Conservation (phyloP, 2,113 vertebrate species). For the Pipra filicauda region DNA sequence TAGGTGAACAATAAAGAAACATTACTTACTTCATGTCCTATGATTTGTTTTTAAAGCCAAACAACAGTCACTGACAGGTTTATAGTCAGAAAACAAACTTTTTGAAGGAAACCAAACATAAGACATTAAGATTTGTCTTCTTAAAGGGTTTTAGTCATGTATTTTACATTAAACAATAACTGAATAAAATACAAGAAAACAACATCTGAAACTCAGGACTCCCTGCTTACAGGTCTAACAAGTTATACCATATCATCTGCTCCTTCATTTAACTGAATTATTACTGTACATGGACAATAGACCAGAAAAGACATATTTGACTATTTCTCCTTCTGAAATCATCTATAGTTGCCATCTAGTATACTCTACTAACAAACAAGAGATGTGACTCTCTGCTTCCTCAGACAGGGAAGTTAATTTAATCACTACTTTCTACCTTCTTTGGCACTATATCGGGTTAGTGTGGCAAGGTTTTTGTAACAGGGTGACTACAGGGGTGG, state of each 20-base stretch:
- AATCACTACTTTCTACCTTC: neutral
- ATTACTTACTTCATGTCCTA: neutral
- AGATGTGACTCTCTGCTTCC: neutral
- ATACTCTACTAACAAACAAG: neutral
- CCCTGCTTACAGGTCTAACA: neutral
- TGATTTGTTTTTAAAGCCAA: neutral
- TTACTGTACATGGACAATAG: neutral
- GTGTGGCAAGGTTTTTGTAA: neutral
- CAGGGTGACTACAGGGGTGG: too few species aligned
- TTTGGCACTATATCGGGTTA: neutral
- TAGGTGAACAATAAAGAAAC: rapidly evolving
- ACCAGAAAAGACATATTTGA: neutral
- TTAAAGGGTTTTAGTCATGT: neutral
- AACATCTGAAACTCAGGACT: neutral
- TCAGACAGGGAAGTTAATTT: neutral
- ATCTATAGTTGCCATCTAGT: neutral
- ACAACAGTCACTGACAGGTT: neutral
- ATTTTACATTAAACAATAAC: neutral
- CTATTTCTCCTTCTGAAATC: neutral
- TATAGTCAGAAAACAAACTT: neutral
- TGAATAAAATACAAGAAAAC: neutral
- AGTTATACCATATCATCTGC: neutral
- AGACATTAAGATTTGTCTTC: neutral
- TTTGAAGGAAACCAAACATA: neutral
- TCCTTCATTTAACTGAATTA: neutral